phyloP scores from a whole-genome alignment of 2,113 vertebrate species.

The Xenopus tropicalis region UCB_Xtro_10.0 CM004446.2:135684501-135685000 shows the following conservation, averaged over 20 bases:
- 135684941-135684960: no score
- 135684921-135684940: no score
- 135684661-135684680: neutral
- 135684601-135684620: conserved; percentile 76
- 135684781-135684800: conserved; percentile 73
- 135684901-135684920: no score
- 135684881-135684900: no score
- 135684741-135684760: conserved; percentile 76
- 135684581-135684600: conserved; percentile 72
- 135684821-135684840: neutral
- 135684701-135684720: conserved; percentile 57
- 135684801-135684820: conserved; percentile 58
- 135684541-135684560: conserved; percentile 73
- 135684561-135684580: conserved; percentile 78
- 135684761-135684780: conserved; percentile 80
- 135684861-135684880: no score
- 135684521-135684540: conserved; percentile 75
- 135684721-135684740: conserved; percentile 79
- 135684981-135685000: no score
- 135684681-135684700: neutral
- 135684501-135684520: conserved; percentile 77
- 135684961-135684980: no score
- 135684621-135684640: conserved; percentile 69
- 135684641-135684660: neutral
- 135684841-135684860: neutral